These are phyloP conservation scores for Diaphora mendica DNA, from an alignment of 2,888 invertebrate genomes.

Conservation along the genomic window DNA sequence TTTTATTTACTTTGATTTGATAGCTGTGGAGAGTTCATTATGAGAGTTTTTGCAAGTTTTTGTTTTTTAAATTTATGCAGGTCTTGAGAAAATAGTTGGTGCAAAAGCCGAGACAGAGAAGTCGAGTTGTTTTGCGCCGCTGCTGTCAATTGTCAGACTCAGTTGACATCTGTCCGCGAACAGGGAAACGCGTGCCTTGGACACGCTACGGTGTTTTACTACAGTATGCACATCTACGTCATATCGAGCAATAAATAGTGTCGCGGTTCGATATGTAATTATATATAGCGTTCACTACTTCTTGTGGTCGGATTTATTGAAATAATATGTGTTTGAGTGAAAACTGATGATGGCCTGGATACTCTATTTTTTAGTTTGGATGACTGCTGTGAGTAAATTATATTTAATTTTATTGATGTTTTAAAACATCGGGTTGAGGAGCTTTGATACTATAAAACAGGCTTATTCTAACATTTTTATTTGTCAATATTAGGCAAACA, in stretches of 20 bases:
- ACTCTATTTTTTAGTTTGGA: constrained; percentile 61
- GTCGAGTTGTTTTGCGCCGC: constrained; percentile 30
- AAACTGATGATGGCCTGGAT: constrained; percentile 65
- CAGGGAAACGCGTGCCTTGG: constrained; percentile 55
- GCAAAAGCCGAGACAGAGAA: constrained; percentile 22
- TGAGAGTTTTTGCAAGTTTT: too few relatives aligned
- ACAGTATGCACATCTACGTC: constrained; percentile 57
- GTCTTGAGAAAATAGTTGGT: constrained; percentile 49
- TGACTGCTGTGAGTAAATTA: constrained; percentile 65
- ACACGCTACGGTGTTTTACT: constrained; percentile 52
- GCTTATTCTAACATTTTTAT: constrained; percentile 9
- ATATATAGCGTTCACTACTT: constrained; percentile 53
- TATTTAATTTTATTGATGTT: constrained; percentile 11
- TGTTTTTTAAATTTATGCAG: too few relatives aligned
- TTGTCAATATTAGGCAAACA: neutral
- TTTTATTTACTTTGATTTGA: neutral
- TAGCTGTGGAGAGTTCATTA: constrained; percentile 20
- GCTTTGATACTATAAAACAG: constrained; percentile 11
- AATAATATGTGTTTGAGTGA: constrained; percentile 48
- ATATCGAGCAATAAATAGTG: constrained; percentile 58
- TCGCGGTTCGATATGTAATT: constrained; percentile 62
- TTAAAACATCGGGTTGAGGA: constrained; percentile 8
- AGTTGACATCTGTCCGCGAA: constrained; percentile 60
- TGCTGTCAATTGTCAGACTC: constrained; percentile 67
- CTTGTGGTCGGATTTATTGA: constrained; percentile 51